A percentile compares a stretch with the other conserved stretches of the same genome.
These are phyloP conservation scores for Gila robusta DNA, from an alignment of 2,797 vertebrate species.

Conservation along the genomic window DNA sequence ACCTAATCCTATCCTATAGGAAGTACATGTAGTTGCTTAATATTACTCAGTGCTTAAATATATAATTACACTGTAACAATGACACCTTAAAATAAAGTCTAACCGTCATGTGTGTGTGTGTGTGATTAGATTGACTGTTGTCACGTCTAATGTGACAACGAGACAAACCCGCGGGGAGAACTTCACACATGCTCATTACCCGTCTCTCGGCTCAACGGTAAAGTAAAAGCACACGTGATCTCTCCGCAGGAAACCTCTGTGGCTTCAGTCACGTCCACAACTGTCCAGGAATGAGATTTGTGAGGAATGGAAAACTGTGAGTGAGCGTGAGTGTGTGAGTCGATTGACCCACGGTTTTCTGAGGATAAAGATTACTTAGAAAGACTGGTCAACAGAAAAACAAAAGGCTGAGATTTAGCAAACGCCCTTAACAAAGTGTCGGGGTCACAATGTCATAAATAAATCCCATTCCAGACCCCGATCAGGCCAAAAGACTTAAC, in stretches of 20 bases:
- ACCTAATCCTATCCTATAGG: too few relatives aligned
- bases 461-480: conserved; percentile 1
- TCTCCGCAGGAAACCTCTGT: neutral
- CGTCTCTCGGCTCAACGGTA: neutral
- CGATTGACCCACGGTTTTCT: neutral
- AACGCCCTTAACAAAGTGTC: neutral
- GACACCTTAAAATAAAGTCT: too few relatives aligned
- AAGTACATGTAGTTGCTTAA: too few relatives aligned
- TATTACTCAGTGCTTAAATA: too few relatives aligned
- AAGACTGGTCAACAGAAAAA: neutral
- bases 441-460: neutral
- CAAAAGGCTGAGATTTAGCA: neutral
- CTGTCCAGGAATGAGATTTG: conserved; percentile 13
- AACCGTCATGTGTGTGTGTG: too few relatives aligned
- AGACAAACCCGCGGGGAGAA: neutral
- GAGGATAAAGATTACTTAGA: conserved; percentile 17
- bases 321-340: neutral
- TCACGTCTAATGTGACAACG: neutral
- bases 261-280: conserved; percentile 50
- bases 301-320: neutral
- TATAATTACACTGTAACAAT: too few relatives aligned
- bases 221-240: neutral
- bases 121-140: neutral
- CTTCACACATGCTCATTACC: neutral
- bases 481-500: neutral